Evolutionary conservation across 2,113 vertebrate species (phyloP).

Genomic region (Tonatia bakeri): DNA sequence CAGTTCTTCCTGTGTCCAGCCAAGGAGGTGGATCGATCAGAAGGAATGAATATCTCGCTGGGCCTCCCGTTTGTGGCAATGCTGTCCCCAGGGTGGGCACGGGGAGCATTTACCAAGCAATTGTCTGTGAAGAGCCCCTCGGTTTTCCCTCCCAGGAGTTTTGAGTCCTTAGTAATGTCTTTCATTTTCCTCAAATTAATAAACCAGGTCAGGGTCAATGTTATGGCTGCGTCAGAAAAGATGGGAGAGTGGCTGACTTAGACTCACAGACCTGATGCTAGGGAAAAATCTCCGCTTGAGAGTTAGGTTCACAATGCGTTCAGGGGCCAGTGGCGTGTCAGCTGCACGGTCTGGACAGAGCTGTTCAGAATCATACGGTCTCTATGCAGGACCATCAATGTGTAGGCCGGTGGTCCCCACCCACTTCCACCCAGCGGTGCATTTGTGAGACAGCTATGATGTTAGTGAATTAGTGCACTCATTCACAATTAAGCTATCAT

Average conservation of each 20-base stretch:
- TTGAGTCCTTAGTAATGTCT: neutral
- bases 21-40: constrained; percentile 59
- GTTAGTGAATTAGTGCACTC: neutral
- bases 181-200: constrained; percentile 44
- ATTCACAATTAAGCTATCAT: neutral
- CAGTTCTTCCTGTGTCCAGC: constrained; percentile 55
- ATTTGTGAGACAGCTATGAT: neutral
- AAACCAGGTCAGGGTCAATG: neutral
- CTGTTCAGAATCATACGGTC: neutral
- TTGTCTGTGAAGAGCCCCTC: neutral
- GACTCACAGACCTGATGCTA: neutral
- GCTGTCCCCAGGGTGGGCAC: neutral
- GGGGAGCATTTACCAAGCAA: neutral
- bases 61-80: constrained; percentile 10
- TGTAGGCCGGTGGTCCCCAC: neutral
- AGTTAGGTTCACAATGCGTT: neutral
- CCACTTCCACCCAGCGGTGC: neutral
- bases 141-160: neutral
- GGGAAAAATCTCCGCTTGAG: neutral
- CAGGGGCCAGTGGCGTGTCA: neutral
- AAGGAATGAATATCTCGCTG: neutral
- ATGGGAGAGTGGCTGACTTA: neutral
- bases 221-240: neutral
- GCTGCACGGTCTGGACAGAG: neutral
- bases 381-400: neutral